Evolutionary conservation across 2,797 vertebrate genomes (phyloP).

Genomic region (Anguilla megastoma): DNA sequence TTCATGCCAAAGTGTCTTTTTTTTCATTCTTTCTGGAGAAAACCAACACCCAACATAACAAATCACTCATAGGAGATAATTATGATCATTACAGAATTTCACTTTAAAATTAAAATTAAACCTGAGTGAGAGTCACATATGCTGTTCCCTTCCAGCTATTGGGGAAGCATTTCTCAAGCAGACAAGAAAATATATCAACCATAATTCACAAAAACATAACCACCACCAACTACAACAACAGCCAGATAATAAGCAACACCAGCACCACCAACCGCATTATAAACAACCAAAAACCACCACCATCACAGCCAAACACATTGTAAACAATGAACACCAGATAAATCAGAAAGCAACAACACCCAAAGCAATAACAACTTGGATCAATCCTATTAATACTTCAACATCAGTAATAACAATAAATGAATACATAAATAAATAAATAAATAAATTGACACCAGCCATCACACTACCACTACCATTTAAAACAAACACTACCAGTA

Average conservation of each 20-base stretch:
- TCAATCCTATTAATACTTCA: too few species aligned
- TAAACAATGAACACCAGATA: not conserved
- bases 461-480: not conserved
- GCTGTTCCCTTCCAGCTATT: conserved; percentile 55
- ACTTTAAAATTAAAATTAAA: conserved; percentile 35
- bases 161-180: conserved; percentile 47
- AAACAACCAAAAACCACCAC: not conserved
- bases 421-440: not conserved
- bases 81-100: conserved; percentile 57
- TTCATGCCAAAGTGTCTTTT: conserved; percentile 4
- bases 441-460: not conserved
- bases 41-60: not conserved
- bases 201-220: not conserved
- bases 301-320: not conserved
- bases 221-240: not conserved
- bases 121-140: conserved; percentile 33
- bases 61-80: conserved; percentile 48
- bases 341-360: too few species aligned
- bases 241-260: not conserved
- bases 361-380: too few species aligned
- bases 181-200: not conserved
- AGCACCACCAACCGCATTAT: not conserved
- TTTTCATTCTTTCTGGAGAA: not conserved
- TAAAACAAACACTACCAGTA: not conserved
- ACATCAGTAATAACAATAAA: not conserved